phyloP scores from a whole-genome alignment of 1,140 invertebrate species.

The Euglossa dilemma region DNA sequence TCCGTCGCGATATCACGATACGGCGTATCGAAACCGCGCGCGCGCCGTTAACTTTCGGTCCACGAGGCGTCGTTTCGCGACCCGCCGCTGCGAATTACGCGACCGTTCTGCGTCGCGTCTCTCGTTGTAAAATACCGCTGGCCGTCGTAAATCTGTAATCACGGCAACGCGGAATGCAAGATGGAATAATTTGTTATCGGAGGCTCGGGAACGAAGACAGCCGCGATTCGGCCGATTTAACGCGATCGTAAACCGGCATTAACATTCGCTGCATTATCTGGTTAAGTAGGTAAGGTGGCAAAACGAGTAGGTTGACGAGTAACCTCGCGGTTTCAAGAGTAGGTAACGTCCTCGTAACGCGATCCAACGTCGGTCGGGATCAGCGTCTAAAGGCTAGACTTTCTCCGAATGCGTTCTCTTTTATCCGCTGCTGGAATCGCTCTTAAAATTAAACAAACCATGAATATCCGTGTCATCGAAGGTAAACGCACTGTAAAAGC shows the following conservation, averaged over 20 bases:
- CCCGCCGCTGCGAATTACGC: neutral
- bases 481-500: neutral
- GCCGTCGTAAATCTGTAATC: neutral
- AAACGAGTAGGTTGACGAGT: conserved; percentile 14
- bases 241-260: conserved; percentile 18
- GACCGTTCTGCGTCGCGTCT: too few relatives aligned
- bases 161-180: neutral
- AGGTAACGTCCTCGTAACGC: conserved; percentile 33
- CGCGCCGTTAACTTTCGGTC: conserved; percentile 4
- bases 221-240: neutral
- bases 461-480: neutral
- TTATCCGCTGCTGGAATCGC: neutral
- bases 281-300: conserved; percentile 34
- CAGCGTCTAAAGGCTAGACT: conserved; percentile 14
- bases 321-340: conserved; percentile 41
- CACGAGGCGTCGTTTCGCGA: too few relatives aligned
- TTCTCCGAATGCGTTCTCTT: conserved; percentile 42
- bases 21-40: neutral
- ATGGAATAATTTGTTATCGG: neutral
- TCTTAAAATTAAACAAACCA: neutral
- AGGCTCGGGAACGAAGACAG: neutral
- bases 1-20: neutral
- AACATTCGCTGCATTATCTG: conserved; percentile 4
- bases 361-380: conserved; percentile 25
- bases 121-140: too few relatives aligned